Evolutionary conservation across 1,140 invertebrate species (phyloP), one percentile per base, ranked within the genome.

Genomic region (Prorops nasuta): DNA sequence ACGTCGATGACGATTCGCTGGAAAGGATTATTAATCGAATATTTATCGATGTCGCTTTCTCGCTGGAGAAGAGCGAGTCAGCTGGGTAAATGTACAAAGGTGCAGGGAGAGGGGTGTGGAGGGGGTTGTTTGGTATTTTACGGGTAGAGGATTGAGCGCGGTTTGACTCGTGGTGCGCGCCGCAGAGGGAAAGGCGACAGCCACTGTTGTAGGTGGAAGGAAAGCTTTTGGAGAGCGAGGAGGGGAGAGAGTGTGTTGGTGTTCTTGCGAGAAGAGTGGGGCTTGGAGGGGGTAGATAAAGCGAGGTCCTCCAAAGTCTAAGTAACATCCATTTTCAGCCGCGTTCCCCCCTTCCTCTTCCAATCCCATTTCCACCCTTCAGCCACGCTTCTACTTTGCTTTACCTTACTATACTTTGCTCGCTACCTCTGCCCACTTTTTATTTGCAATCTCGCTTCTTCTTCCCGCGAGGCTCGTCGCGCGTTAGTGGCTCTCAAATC

Each of bases 371-470:
- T n/a, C n/a, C n/a, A n/a, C n/a, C n/a, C n/a, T n/a, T n/a, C n/a
- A n/a, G n/a, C n/a, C n/a, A n/a, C n/a, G n/a, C n/a, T 59, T 62
- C 51, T 64, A 64, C 57, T 64, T 62, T 64, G 52, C 54, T 63
- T 60, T 55, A 63, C 59, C 54, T 61, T 53, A 53, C 21, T 49
- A 50, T 50, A 46, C 60, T 58, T 61, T 62, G 56, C 62, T 60
- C 54, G 63, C 56, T 59, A 61, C 56, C 47, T 54, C 44, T 47
- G 52, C 51, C 51, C 35, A 53, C 48, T 57, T 65, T 65, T 63
- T 61, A 63, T 67, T 63, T 54, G 55, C 54, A 59, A 62, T 57
- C 49, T 51, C 49, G 36, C 49, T 39, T 42, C 44, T 39, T 53
- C 45, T 43, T 42, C 42, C 46, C 49, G 35, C 31, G 17, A 34